phyloP scores from a whole-genome alignment of 2,113 vertebrate species.

The Corythaixoides concolor region DNA sequence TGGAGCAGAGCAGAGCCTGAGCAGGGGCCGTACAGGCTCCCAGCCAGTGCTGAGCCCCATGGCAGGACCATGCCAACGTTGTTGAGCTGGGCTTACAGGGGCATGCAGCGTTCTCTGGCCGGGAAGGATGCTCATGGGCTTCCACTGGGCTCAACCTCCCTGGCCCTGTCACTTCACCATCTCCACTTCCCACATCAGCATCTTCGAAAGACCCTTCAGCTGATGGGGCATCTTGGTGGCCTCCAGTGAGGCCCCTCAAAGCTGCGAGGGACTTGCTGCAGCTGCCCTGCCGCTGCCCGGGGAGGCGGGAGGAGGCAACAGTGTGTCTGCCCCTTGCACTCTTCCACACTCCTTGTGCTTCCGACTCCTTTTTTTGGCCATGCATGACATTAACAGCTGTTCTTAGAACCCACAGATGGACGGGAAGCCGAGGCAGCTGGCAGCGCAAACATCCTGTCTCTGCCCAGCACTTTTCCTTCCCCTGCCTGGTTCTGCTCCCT shows the following conservation, averaged over 20 bases:
- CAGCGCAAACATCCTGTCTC: background rate
- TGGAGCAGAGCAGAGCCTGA: background rate
- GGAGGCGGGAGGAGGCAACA: background rate
- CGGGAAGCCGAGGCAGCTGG: background rate
- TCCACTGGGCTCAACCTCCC: background rate
- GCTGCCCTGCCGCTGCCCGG: fast-evolving
- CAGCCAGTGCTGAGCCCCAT: fast-evolving
- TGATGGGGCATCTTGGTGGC: background rate
- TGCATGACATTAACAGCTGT: slow-evolving; percentile 3
- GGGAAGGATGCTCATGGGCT: background rate
- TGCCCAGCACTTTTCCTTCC: background rate
- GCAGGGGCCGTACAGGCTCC: background rate
- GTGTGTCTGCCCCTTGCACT: background rate
- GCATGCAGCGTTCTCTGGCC: background rate
- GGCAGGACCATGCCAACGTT: background rate
- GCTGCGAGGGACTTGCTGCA: background rate
- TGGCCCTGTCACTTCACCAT: background rate
- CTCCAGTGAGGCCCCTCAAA: background rate
- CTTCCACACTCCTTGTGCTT: background rate
- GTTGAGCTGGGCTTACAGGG: background rate
- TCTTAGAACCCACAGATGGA: slow-evolving; percentile 11
- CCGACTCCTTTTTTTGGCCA: background rate
- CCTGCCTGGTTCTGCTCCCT: background rate
- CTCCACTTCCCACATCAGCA: background rate
- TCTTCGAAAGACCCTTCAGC: background rate